phyloP scores from a whole-genome alignment of 2,888 invertebrate genomes.

The Stegophylla sp. region DNA sequence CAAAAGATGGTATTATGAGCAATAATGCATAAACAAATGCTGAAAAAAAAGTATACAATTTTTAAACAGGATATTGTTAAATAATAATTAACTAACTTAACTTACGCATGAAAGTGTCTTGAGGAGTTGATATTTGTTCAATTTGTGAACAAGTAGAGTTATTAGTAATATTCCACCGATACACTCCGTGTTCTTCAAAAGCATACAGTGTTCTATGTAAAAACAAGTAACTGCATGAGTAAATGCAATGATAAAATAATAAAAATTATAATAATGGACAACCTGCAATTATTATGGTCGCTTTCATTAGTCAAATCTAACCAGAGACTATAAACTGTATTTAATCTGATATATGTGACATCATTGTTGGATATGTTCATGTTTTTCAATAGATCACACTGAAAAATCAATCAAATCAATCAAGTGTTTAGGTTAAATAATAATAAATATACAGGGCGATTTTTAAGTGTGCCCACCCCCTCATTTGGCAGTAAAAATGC shows the following conservation, averaged over 20 bases:
- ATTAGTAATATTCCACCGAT: slow-evolving; percentile 65
- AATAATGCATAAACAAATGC: slow-evolving; percentile 54
- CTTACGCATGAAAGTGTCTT: slow-evolving; percentile 65
- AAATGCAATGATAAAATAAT: too few species aligned
- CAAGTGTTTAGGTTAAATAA: too few species aligned
- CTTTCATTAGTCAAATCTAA: slow-evolving; percentile 62
- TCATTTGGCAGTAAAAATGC: too few species aligned
- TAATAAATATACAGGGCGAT: too few species aligned
- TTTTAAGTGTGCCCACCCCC: too few species aligned
- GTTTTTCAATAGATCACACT: slow-evolving; percentile 64
- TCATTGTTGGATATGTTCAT: slow-evolving; percentile 62
- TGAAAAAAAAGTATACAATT: slow-evolving; percentile 23
- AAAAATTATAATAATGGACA: too few species aligned
- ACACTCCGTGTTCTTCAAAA: slow-evolving; percentile 65
- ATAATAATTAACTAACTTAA: slow-evolving; percentile 59
- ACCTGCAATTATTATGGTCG: slow-evolving; percentile 62
- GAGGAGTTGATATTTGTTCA: slow-evolving; percentile 63
- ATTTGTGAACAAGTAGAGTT: slow-evolving; percentile 63
- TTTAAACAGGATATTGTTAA: not conserved
- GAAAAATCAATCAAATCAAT: too few species aligned
- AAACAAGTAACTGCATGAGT: not conserved
- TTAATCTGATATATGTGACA: slow-evolving; percentile 63
- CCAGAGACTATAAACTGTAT: slow-evolving; percentile 63
- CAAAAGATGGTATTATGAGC: slow-evolving; percentile 52
- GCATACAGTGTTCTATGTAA: slow-evolving; percentile 63